Base-by-base conservation (phyloP, 2,113 vertebrate species). In the Grammomys dolichurus region DNA sequence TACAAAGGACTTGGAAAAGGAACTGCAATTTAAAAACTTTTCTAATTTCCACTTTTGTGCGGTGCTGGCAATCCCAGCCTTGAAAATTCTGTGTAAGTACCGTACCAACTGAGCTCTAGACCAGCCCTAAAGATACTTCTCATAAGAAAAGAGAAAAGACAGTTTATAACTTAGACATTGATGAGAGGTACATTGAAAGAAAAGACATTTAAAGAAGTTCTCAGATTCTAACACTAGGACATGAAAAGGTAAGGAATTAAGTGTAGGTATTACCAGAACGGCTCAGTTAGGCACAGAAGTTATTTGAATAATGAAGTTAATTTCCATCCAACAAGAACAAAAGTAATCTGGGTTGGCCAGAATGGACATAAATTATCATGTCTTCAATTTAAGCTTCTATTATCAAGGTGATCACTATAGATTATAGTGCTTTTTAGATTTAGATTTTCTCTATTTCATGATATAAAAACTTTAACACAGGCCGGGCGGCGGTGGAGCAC, bases 341-440 rank as follows among this genome's bases (percentile, higher is more conserved):
- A 54, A 73, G 33, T 17, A 87, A 85, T 20, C 24, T n/a, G 2
- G 72, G 51, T 90, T n/a, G 70, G 85, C 84, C 10, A 69, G 24
- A 58, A 89, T 67, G 75, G n/a, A 87, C 72, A 84, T 89, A 81
- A 90, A 58, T n/a, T 89, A 43, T 86, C 51, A 90, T 65, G 46
- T 87, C 73, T 87, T 95, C 73, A 87, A 63, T 77, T 89, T 92
- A 93, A 91, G 63, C 20, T 77, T 89, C 24, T 87, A 24, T 93
- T 78, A 82, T 67, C 60, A 84, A 90, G 87, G 40, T 87, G 72
- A 84, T 84, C 70, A 80, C 36, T 69, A 77, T 82, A 80, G 12
- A 31, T 4, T 67, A 67, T 93, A 40, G 69, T 73, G 36, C 36
- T 73, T 40, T 72, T 73, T 40, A 73, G 17, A 73, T n/a, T 28